Evolutionary conservation across 2,797 vertebrate genomes (phyloP).

Genomic region (Clarias pachynema): DNA sequence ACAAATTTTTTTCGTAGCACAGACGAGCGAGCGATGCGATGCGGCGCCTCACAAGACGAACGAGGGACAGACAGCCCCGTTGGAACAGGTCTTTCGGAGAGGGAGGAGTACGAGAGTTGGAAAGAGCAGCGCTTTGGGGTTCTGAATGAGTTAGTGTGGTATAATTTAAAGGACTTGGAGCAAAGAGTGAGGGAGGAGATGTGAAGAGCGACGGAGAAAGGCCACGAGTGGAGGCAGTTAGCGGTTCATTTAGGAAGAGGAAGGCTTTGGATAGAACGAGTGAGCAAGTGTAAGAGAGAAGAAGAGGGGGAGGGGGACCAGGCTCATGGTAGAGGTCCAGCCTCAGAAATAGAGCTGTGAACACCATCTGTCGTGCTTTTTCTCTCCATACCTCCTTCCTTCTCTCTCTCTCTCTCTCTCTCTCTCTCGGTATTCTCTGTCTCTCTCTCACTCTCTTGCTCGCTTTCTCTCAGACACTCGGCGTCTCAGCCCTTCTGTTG

Average conservation of each 20-base stretch:
- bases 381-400: constrained; percentile 80
- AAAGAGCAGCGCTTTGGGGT: constrained; percentile 28
- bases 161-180: constrained; percentile 55
- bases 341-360: constrained; percentile 88
- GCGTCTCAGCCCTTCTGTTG: constrained; percentile 76
- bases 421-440: constrained; percentile 38
- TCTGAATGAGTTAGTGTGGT: constrained; percentile 38
- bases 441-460: constrained; percentile 63
- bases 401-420: constrained; percentile 72
- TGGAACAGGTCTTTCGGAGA: constrained; percentile 31
- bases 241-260: constrained; percentile 49
- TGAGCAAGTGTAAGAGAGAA: constrained; percentile 41
- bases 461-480: constrained; percentile 28
- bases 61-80: constrained; percentile 27
- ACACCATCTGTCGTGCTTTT: constrained; percentile 85
- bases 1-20: constrained; percentile 47
- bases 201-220: constrained; percentile 54
- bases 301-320: constrained; percentile 63
- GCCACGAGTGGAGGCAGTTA: constrained; percentile 49
- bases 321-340: constrained; percentile 81
- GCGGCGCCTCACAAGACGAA: constrained; percentile 6
- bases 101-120: constrained; percentile 34
- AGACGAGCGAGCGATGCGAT: constrained; percentile 2
- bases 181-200: constrained; percentile 52
- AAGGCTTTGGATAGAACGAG: constrained; percentile 45